Evolutionary conservation across 1,140 invertebrate species (phyloP).

Genomic region (Drosophila tropicalis): DNA sequence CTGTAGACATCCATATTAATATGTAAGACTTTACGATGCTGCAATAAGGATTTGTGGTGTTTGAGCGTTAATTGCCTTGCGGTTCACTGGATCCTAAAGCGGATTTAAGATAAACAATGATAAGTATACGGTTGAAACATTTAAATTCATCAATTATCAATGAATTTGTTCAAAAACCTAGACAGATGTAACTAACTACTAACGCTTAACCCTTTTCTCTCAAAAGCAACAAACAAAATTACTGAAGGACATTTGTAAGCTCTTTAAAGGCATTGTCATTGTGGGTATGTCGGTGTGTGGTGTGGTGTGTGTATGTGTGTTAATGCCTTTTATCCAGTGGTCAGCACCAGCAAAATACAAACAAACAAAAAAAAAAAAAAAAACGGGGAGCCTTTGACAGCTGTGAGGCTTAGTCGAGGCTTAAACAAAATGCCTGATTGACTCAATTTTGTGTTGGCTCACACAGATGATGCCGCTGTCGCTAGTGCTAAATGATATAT

Average conservation of each 20-base stretch:
- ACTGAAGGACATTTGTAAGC: conserved; percentile 9
- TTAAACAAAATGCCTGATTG: conserved; percentile 40
- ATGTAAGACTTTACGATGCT: conserved; percentile 58
- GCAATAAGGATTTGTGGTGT: conserved; percentile 73
- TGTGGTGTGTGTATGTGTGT: neutral
- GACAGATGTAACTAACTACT: neutral
- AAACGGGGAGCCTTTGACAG: conserved; percentile 23
- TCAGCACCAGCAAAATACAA: conserved; percentile 3
- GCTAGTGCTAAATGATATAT: conserved; percentile 17
- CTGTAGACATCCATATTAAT: neutral
- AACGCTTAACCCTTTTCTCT: neutral
- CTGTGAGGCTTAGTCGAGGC: conserved; percentile 40
- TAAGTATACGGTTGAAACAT: neutral
- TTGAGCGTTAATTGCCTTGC: conserved; percentile 78
- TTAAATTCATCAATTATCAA: conserved; percentile 5
- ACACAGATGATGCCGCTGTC: conserved; percentile 43
- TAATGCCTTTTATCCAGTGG: conserved; percentile 34
- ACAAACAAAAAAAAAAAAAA: neutral
- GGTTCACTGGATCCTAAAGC: conserved; percentile 60
- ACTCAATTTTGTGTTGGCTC: conserved; percentile 10
- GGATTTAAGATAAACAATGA: conserved; percentile 16
- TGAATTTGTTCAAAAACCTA: neutral
- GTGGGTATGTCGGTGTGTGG: neutral
- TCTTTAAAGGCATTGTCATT: conserved; percentile 11
- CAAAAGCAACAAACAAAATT: neutral